Conservation (phyloP, 2,888 invertebrate genomes). For the Malthinus seriepunctatus region DNA sequence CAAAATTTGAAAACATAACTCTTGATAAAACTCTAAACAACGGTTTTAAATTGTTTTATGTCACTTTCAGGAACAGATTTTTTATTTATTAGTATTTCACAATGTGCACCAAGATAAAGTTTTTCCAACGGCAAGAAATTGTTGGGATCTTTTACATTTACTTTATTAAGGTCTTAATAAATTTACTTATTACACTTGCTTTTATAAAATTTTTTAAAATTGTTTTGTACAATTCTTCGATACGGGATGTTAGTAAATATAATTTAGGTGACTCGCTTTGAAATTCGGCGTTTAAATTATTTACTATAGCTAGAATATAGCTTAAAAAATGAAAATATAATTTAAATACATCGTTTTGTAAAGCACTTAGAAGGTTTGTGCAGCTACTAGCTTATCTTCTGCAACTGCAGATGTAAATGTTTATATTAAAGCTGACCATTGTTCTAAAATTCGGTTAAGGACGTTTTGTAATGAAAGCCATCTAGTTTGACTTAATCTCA, state of each 20-base stretch:
- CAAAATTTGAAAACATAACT: not conserved
- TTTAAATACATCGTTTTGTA: not conserved
- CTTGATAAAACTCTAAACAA: not conserved
- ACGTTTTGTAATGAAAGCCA: not conserved
- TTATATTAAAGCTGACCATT: not conserved
- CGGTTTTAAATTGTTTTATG: not conserved
- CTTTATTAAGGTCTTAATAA: not conserved
- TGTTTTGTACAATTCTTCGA: not conserved
- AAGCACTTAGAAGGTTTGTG: not conserved
- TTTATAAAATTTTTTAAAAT: not conserved
- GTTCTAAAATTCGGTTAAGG: not conserved
- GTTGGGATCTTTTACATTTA: not conserved
- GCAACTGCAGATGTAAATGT: not conserved
- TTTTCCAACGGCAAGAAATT: not conserved
- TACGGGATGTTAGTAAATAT: not conserved
- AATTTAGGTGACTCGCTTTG: constrained; percentile 1
- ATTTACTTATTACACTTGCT: not conserved
- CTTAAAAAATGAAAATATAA: not conserved
- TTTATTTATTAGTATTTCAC: not conserved
- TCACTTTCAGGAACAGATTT: not conserved
- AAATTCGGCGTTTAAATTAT: constrained; percentile 1
- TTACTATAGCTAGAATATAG: not conserved
- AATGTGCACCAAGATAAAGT: not conserved
- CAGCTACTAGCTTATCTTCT: not conserved
- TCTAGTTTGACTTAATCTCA: not conserved